phyloP scores from a whole-genome alignment of 1,140 invertebrate genomes.

The Bombus superbus region DNA sequence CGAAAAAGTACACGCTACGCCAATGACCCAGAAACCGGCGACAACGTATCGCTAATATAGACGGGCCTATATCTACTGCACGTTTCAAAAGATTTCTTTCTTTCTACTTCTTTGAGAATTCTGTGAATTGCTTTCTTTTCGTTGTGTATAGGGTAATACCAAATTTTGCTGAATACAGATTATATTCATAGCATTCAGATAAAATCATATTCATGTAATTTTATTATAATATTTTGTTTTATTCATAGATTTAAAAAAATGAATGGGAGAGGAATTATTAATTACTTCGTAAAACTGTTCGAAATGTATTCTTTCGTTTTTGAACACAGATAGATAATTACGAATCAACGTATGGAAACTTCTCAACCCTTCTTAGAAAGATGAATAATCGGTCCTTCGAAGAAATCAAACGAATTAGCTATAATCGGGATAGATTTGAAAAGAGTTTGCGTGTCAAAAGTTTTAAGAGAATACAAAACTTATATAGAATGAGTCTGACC shows the following conservation, averaged over 20 bases:
- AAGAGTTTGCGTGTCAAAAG: not conserved
- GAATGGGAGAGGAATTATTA: not conserved
- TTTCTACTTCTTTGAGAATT: too few species aligned
- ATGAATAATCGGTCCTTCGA: not conserved
- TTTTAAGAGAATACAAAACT: not conserved
- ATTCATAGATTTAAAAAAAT: not conserved
- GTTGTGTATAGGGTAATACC: too few species aligned
- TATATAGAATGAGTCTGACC: not conserved
- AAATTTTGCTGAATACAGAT: too few species aligned
- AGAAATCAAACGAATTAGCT: not conserved
- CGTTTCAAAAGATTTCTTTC: slow-evolving; percentile 7
- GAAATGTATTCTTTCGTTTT: not conserved
- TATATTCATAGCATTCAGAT: not conserved
- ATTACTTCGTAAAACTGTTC: not conserved
- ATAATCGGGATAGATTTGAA: not conserved
- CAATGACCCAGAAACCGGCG: slow-evolving; percentile 50
- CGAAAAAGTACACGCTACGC: slow-evolving; percentile 51
- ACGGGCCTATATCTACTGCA: not conserved
- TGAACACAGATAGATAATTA: not conserved
- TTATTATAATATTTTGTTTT: not conserved
- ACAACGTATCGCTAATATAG: slow-evolving; percentile 6
- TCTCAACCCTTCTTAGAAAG: not conserved
- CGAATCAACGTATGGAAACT: not conserved
- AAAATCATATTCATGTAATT: too few species aligned
- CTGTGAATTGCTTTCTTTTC: too few species aligned